Base-by-base conservation (phyloP, 2,888 invertebrate species). In the Epistrophe eligans region DNA sequence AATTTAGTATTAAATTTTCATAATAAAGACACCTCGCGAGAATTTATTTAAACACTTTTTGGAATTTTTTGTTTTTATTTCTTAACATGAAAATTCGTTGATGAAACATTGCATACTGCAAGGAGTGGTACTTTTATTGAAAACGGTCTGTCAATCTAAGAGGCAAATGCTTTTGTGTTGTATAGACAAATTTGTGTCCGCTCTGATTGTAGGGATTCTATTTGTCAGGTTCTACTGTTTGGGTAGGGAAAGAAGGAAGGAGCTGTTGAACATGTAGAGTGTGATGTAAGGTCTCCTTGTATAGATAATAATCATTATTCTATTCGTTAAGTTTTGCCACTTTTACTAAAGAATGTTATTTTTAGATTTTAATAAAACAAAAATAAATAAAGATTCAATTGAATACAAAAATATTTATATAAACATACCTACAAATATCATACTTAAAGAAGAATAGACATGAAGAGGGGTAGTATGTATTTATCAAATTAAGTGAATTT, bases 341-440 rank as follows among this genome's bases (percentile, higher is more conserved):
- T 48, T 81, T 66, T 40, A 38, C 57, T 48, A 66, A 77, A 67
- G 67, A 15, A 15, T 8, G 32, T 19, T 85, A 85, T 85, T 85
- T 77, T 77, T 85, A 85, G 73, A 70, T 35, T 40, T 45, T 10
- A 15, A 28, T 64, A 57, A 45, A 40, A 57, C 40, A 38, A 35
- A 43, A 35, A 11, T 64, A 52, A 45, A 55, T 15, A 11, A 28
- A 70, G 52, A 35, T 0, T 15, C 9, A 38, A 55, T 55, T 15
- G 28, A 52, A 52, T 24, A 52, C 35, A 35, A 35, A 32, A 32
- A 32, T 32, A 32, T 4, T 0, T 32, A 35, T 35, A 7, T 32
- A 1, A 6, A 7, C 1, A 32, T 6, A 24, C 8, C 4, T 4
- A 24, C 5, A n/a, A 32, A 57, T 13, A 10, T 57, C 15, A 24